Base-by-base conservation (phyloP, 2,113 vertebrate species). In the Zapornia atra region DNA sequence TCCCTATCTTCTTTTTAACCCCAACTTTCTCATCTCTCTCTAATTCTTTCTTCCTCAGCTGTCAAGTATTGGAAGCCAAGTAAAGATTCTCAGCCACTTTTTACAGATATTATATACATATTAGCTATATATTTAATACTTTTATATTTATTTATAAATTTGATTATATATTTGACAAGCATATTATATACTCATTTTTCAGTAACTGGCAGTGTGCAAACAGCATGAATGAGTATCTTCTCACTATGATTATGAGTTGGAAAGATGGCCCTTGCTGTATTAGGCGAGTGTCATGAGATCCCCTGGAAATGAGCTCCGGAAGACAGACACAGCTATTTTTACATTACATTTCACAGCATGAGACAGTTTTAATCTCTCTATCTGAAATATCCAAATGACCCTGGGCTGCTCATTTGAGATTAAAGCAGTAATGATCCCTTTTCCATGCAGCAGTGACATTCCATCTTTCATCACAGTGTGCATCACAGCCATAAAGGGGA, bases 351-450 rank as follows among this genome's bases (percentile, higher is more conserved):
- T 94, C 89, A 76, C 76, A 91, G 93, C 59, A 65, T 71, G 82
- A 90, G 46, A 92, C 50, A 61, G 22, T 53, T 97, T 96, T 82
- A 87, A 81, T 97, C 77, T 96, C 92, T 94, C 61, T 64, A 64
- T 94, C 81, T 81, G 53, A 96, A 97, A 87, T 93, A 93, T 22
- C 77, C 57, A 94, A 92, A 95, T 96, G 84, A 96, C 89, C 71
- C 42, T 44, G 17, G 10, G 53, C 65, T 96, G 71, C 75, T 97
- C 56, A 53, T 86, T 94, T 93, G 89, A 95, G 79, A 96, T 90
- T 91, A 95, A 94, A 96, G 57, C 1, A 2, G 14, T 94, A 91
- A 87, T 79, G 65, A 82, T 88, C 70, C 33, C 19, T 86, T 95
- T 95, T 84, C 63, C 57, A 54, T 75, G 19, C 64, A 82, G 51